Evolutionary conservation across 2,888 invertebrate genomes (phyloP), one percentile per base, ranked within the genome.

Genomic region (Brenthis ino): DNA sequence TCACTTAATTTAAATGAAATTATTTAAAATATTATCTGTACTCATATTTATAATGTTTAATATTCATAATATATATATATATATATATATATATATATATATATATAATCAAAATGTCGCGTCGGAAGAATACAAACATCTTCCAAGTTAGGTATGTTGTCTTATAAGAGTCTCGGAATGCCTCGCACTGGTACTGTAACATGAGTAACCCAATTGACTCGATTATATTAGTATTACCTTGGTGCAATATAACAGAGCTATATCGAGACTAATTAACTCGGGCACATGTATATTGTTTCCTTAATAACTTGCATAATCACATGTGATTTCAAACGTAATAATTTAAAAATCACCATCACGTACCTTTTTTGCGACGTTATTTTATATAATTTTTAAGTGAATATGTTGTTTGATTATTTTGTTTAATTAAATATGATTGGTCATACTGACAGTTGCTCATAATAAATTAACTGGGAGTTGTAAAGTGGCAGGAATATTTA

Each of bases 191-290:
- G 47, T 48, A 65, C 58, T 63, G 68, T 72, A 58, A 67, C 67
- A 67, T 71, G 71, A 73, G 65, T 71, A 67, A 67, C 50, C 47
- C 69, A 65, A 72, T 72, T 65, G 66, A 67, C 63, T 72, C 57
- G 57, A 66, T 70, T 71, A 56, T 65, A 56, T 63, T 65, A 57
- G 66, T 64, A 65, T 66, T 66, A 69, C 69, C 69, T 69, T 69
- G 65, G 47, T 64, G 56, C 47, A 20, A 56, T 63, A 65, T 69
- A 60, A 57, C 16, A 12, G 56, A 28, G 43, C 24, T 56, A 37
- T 56, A 55, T 67, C 20, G 50, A 51, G 47, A 57, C 33, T 67
- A 61, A 56, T 67, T 43, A 60, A 14, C 37, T 13, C 20, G 3
- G 13, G 3, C 37, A 14, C 8, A 13, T 20, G 63, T 63, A 16